phyloP scores from a whole-genome alignment of 2,113 vertebrate genomes.

The Lutjanus erythropterus region DNA sequence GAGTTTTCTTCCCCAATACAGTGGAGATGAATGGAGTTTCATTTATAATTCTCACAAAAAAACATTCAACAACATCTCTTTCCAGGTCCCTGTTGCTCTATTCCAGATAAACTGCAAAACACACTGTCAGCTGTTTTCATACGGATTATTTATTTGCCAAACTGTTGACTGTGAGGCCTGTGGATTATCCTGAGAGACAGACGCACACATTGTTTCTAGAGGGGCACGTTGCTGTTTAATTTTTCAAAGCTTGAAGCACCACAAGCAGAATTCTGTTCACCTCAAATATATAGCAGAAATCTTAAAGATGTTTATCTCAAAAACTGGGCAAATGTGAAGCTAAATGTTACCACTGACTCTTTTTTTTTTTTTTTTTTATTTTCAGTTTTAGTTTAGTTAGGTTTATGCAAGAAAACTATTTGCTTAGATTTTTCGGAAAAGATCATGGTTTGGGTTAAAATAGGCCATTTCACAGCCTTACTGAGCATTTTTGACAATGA shows the following conservation, averaged over 20 bases:
- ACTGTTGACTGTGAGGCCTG: constrained; percentile 9
- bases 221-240: background rate
- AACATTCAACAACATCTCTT: background rate
- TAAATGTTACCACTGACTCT: too few relatives aligned
- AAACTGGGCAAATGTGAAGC: too few relatives aligned
- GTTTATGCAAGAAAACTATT: too few relatives aligned
- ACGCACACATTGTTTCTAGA: background rate
- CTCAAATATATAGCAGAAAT: background rate
- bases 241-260: background rate
- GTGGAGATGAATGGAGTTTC: background rate
- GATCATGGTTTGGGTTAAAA: too few relatives aligned
- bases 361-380: too few relatives aligned
- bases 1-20: too few relatives aligned
- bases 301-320: background rate
- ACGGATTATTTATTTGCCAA: constrained; percentile 1
- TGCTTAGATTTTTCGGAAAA: too few relatives aligned
- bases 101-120: constrained; percentile 3
- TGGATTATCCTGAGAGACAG: constrained; percentile 3
- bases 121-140: background rate
- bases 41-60: background rate
- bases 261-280: background rate
- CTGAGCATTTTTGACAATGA: too few relatives aligned
- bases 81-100: background rate
- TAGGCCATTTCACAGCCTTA: too few relatives aligned
- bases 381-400: too few relatives aligned